Conservation (phyloP, 2,888 invertebrate genomes). For the Podotricha telesiphe region DNA sequence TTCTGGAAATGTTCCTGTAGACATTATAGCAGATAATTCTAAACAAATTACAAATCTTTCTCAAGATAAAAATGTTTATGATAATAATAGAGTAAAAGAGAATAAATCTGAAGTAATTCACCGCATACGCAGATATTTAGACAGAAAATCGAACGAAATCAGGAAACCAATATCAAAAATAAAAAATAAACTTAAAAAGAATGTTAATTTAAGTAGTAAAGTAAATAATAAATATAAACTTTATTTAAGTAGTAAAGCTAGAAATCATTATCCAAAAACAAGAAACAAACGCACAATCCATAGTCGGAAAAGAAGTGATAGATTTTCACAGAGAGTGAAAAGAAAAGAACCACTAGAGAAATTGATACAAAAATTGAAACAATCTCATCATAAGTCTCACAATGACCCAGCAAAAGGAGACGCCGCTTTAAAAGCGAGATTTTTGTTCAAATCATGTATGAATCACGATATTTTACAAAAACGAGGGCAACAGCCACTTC, state of each 20-base stretch:
- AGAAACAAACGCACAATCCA: conserved; percentile 47
- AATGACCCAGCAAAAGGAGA: conserved; percentile 69
- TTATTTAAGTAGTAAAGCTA: conserved; percentile 27
- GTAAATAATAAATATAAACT: conserved; percentile 7
- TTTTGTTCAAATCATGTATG: conserved; percentile 93
- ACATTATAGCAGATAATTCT: conserved; percentile 47
- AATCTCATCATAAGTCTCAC: conserved; percentile 32
- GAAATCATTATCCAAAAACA: conserved; percentile 41
- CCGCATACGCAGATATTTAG: conserved; percentile 69
- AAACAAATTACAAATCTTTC: conserved; percentile 49
- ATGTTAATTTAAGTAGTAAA: conserved; percentile 44
- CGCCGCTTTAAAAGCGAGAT: conserved; percentile 91
- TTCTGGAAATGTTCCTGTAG: conserved; percentile 45
- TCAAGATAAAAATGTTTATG: conserved; percentile 44
- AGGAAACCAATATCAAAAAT: conserved; percentile 48
- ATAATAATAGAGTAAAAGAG: conserved; percentile 46
- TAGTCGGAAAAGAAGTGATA: neutral
- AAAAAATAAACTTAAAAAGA: conserved; percentile 38
- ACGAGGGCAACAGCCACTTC: conserved; percentile 88
- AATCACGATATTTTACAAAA: conserved; percentile 88
- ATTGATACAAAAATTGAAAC: conserved; percentile 35
- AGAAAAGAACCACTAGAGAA: conserved; percentile 38
- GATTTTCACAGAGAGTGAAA: conserved; percentile 37
- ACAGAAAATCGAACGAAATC: conserved; percentile 56
- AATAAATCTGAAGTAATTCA: conserved; percentile 60